phyloP scores from a whole-genome alignment of 2,888 invertebrate genomes.

The Drosophila villosipedis region DNA sequence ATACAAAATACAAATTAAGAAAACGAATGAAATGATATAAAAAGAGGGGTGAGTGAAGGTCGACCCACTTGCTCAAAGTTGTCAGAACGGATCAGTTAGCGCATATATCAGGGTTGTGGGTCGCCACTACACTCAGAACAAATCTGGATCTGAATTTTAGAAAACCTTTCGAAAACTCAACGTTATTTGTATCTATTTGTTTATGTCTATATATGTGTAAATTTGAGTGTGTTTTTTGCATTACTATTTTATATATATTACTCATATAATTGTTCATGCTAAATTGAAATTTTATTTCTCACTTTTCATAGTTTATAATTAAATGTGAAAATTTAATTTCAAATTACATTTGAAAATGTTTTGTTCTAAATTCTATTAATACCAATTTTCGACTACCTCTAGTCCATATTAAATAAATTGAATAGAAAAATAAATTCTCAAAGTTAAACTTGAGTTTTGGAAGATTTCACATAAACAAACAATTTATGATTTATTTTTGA shows the following conservation, averaged over 20 bases:
- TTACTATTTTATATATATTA: too few species aligned
- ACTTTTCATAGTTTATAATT: neutral
- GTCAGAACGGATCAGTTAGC: conserved; percentile 22
- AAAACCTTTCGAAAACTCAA: neutral
- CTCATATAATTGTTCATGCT: too few species aligned
- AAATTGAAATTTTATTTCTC: too few species aligned
- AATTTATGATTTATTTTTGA: neutral
- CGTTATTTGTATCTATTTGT: too few species aligned
- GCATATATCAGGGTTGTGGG: conserved; percentile 28
- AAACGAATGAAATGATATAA: neutral
- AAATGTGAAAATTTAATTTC: neutral
- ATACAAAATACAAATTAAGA: too few species aligned
- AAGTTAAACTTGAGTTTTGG: neutral
- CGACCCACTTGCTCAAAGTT: conserved; percentile 14
- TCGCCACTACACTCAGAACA: neutral
- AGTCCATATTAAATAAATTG: neutral
- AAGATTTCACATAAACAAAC: neutral
- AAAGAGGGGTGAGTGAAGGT: neutral
- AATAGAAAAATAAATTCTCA: neutral
- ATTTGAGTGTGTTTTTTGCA: too few species aligned
- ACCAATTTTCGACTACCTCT: fast-evolving
- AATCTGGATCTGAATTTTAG: neutral
- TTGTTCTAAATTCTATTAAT: neutral
- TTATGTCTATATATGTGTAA: too few species aligned
- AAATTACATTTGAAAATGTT: neutral